Conservation (phyloP, 2,113 vertebrate species). For the Pungitius pungitius region DNA sequence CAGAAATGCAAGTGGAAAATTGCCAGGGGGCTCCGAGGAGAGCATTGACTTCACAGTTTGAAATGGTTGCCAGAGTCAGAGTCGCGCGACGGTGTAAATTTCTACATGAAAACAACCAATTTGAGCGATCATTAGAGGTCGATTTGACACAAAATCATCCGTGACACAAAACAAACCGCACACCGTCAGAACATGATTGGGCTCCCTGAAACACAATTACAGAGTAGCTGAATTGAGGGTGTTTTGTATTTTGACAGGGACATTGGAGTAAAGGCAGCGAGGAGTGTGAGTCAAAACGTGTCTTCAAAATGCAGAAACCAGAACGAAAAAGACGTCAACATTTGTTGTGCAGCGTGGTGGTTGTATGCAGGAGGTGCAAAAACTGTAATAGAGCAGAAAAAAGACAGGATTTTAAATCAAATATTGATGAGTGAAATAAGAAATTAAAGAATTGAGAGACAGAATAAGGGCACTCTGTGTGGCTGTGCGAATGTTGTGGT, state of each 20-base stretch:
- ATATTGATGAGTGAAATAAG: constrained; percentile 50
- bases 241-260: constrained; percentile 63
- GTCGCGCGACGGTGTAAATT: constrained; percentile 71
- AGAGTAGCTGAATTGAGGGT: constrained; percentile 65
- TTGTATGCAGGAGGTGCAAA: constrained; percentile 65
- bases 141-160: constrained; percentile 77
- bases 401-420: constrained; percentile 56
- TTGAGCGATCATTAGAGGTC: constrained; percentile 77
- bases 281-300: constrained; percentile 50
- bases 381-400: constrained; percentile 59
- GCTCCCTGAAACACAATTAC: constrained; percentile 72
- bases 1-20: constrained; percentile 65
- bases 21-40: constrained; percentile 44
- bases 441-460: constrained; percentile 55
- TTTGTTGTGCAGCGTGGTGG: constrained; percentile 51
- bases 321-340: constrained; percentile 32
- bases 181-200: constrained; percentile 68
- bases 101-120: constrained; percentile 80
- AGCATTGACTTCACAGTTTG: constrained; percentile 65
- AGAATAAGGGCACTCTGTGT: constrained; percentile 47
- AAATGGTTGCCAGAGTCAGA: constrained; percentile 59
- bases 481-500: constrained; percentile 47
- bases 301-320: constrained; percentile 40
- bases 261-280: constrained; percentile 46
- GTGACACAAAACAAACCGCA: constrained; percentile 81